phyloP scores from a whole-genome alignment of 37 sponge, comb jelly and placozoan genomes.

The Chondrosia reniformis region DNA sequence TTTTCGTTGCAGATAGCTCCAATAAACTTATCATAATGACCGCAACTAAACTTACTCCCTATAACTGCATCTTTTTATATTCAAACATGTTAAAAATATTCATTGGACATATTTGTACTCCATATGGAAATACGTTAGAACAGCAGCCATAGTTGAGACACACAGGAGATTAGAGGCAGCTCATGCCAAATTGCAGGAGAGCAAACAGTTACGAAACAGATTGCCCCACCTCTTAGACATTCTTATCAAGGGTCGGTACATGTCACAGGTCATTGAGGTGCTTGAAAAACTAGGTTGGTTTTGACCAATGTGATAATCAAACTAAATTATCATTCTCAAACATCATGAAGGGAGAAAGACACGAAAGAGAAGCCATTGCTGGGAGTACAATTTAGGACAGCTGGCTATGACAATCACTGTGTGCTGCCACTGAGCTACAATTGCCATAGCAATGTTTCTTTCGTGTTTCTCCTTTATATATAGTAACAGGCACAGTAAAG shows the following conservation, averaged over 20 bases:
- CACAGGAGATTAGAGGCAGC: slow-evolving; percentile 28
- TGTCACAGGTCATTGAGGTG: slow-evolving; percentile 45
- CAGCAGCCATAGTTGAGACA: slow-evolving; percentile 1
- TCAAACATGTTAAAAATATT: not conserved
- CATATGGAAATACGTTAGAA: slow-evolving; percentile 6
- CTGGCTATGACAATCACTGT: too few relatives aligned
- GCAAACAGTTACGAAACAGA: slow-evolving; percentile 3
- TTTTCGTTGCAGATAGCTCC: too few relatives aligned
- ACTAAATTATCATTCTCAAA: not conserved
- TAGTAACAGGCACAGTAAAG: too few relatives aligned
- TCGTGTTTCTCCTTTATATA: too few relatives aligned
- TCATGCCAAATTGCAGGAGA: slow-evolving; percentile 20
- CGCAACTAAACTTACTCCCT: too few relatives aligned
- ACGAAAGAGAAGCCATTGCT: not conserved
- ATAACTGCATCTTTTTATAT: too few relatives aligned
- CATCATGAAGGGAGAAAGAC: not conserved
- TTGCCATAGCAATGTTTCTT: too few relatives aligned
- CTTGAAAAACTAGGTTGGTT: slow-evolving; percentile 54
- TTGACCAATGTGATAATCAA: not conserved
- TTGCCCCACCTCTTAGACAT: slow-evolving; percentile 37
- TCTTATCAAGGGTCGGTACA: slow-evolving; percentile 42
- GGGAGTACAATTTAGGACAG: too few relatives aligned
- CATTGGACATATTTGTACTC: not conserved
- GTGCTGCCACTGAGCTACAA: too few relatives aligned
- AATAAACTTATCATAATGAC: too few relatives aligned